These are phyloP conservation scores for Pelecanus crispus DNA, from an alignment of 2,113 vertebrate genomes.

Conservation along the genomic window DNA sequence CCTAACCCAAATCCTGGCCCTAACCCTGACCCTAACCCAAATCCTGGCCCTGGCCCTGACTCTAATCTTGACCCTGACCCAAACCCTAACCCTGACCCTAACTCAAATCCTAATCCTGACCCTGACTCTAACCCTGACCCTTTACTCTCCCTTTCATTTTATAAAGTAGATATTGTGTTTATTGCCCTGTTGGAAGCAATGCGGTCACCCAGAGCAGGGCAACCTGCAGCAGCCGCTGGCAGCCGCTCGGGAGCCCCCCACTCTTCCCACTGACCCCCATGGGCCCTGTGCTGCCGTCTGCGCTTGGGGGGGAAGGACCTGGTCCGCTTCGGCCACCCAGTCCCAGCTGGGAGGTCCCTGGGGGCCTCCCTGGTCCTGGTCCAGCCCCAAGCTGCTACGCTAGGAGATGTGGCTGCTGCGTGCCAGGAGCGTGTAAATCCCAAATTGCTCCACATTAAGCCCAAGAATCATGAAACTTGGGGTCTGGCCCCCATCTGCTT, in stretches of 20 bases:
- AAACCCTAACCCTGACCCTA: too few species aligned
- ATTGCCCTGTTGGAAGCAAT: neutral
- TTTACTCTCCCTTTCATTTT: neutral
- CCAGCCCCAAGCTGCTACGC: neutral
- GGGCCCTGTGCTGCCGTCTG: neutral
- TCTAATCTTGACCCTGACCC: neutral
- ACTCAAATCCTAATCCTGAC: neutral
- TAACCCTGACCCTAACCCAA: neutral
- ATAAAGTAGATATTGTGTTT: neutral
- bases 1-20: neutral
- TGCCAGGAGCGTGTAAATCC: neutral
- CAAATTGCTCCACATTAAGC: neutral
- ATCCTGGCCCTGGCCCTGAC: too few species aligned
- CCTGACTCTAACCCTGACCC: too few species aligned
- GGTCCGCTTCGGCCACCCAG: neutral
- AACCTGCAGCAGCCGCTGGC: neutral
- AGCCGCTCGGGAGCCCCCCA: accelerated
- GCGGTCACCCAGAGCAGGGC: neutral
- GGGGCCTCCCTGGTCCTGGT: neutral
- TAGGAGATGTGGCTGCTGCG: neutral
- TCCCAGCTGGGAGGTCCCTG: neutral
- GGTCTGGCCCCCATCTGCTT: neutral
- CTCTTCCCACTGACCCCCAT: neutral
- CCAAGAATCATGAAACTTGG: neutral
- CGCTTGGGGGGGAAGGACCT: neutral